phyloP scores from a whole-genome alignment of 2,113 vertebrate genomes.

The Laterallus jamaicensis region DNA sequence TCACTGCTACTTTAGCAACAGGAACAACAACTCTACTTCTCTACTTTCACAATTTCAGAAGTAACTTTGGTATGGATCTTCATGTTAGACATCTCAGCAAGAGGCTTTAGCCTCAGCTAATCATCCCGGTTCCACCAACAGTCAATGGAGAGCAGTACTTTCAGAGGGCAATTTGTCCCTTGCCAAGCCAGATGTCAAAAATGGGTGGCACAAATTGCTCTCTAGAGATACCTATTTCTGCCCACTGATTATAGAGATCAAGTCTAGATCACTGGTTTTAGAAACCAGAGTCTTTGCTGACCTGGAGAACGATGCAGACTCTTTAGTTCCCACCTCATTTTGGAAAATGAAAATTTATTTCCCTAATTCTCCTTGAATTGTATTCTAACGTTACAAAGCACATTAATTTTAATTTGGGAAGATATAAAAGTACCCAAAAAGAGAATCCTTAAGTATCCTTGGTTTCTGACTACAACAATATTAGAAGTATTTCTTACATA shows the following conservation, averaged over 20 bases:
- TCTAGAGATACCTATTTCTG: background rate
- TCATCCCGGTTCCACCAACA: background rate
- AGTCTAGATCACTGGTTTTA: background rate
- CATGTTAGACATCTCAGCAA: background rate
- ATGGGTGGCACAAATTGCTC: background rate
- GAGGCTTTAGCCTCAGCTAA: background rate
- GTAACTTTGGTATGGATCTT: background rate
- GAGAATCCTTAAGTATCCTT: background rate
- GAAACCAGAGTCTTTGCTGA: background rate
- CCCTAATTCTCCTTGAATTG: background rate
- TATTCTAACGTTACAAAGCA: accelerated
- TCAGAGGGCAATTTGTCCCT: background rate
- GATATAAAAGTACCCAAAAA: background rate
- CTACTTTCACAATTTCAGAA: background rate
- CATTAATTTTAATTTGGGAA: background rate
- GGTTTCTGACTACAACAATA: background rate
- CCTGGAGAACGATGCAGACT: background rate
- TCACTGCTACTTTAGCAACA: background rate
- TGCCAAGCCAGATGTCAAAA: background rate
- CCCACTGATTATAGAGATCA: background rate
- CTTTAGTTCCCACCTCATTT: background rate
- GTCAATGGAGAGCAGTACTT: background rate
- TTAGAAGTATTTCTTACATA: background rate
- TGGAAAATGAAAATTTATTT: background rate
- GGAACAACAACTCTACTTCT: background rate